phyloP scores from a whole-genome alignment of 2,113 vertebrate genomes.

The Gallinago media region DNA sequence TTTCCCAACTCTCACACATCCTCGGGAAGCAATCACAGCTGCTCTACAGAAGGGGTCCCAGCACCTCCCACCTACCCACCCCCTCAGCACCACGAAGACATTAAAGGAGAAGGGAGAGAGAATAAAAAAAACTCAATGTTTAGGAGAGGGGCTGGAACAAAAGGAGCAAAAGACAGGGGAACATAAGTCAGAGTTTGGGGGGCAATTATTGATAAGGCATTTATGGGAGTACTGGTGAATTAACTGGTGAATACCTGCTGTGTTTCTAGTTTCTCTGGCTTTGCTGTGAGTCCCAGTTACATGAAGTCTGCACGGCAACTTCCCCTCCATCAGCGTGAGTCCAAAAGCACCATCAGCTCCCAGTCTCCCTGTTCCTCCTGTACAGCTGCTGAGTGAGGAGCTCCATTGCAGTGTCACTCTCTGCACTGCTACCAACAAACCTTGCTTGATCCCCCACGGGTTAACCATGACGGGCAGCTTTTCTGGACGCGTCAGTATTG shows the following conservation, averaged over 20 bases:
- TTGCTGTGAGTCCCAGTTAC: not conserved
- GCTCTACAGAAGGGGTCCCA: slow-evolving; percentile 33
- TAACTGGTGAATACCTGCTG: not conserved
- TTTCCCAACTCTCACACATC: not conserved
- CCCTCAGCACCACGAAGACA: not conserved
- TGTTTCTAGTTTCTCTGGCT: not conserved
- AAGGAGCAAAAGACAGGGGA: not conserved
- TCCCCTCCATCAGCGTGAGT: not conserved
- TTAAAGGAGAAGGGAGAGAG: not conserved
- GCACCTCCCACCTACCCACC: not conserved
- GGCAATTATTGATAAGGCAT: not conserved
- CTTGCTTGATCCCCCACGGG: not conserved
- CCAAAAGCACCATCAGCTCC: not conserved
- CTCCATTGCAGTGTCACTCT: not conserved
- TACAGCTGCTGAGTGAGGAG: not conserved
- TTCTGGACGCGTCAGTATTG: not conserved
- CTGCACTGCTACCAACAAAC: not conserved
- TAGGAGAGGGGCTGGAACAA: not conserved
- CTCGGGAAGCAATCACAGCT: slow-evolving; percentile 10
- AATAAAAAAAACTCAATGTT: not conserved
- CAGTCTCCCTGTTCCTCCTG: not conserved
- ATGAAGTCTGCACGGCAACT: not conserved
- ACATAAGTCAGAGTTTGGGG: not conserved
- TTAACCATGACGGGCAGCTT: not conserved
- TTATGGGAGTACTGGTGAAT: not conserved